Conservation (phyloP, 2,113 vertebrate species). For the Tragelaphus strepsiceros region DNA sequence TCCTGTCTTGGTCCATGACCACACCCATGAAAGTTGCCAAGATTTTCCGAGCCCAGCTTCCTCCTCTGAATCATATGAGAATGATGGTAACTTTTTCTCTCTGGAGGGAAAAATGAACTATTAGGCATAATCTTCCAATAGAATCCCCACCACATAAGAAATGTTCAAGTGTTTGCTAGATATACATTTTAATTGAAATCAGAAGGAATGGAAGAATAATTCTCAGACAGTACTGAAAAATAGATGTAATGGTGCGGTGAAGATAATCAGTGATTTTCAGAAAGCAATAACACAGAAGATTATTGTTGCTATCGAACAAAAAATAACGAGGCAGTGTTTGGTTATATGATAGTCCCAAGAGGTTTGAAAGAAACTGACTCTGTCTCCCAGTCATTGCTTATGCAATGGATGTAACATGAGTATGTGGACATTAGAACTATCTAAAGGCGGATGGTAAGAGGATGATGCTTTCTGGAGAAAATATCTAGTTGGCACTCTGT, state of each 20-base stretch:
- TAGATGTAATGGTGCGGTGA: too few relatives aligned
- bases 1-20: too few relatives aligned
- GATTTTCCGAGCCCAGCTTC: neutral
- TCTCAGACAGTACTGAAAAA: too few relatives aligned
- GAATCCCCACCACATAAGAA: neutral
- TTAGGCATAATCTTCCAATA: neutral
- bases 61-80: neutral
- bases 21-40: fast-evolving
- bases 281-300: neutral
- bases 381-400: too few relatives aligned
- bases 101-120: neutral
- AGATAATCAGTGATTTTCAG: neutral
- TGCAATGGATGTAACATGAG: fast-evolving
- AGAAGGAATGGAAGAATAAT: neutral
- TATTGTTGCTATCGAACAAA: neutral
- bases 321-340: neutral
- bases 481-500: neutral
- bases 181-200: neutral
- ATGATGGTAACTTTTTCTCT: fast-evolving
- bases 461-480: neutral
- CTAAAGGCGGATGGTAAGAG: neutral
- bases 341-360: neutral
- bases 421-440: too few relatives aligned
- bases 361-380: neutral
- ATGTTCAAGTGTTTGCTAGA: fast-evolving